Evolutionary conservation across 2,113 vertebrate species (phyloP), one percentile per base, ranked within the genome.

Genomic region (Urocolius indicus): DNA sequence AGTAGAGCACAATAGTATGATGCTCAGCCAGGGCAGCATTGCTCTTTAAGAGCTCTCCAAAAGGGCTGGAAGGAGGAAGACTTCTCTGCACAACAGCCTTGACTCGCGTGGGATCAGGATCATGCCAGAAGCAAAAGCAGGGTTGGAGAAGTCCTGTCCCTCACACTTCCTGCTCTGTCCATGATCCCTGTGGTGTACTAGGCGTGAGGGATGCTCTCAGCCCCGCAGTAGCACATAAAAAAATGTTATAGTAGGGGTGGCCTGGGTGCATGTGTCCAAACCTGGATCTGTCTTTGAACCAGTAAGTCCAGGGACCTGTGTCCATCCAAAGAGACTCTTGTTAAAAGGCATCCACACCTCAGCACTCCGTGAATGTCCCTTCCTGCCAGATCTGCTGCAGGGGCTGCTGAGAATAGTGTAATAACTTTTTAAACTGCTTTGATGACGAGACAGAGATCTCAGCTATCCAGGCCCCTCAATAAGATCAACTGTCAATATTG

Each of bases 381-480:
- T 29, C 71, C 45, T 66, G 20, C 19, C 68, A 68, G 27, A 13
- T 45, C 73, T 55, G 16, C 54, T 68, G 19, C 54, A 36, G 61
- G 52, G 30, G 11, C 20, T 48, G 51, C 74, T 59, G 78, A 54
- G 74, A 72, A 29, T 0, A 0, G 26, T 13, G n/a, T 5, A 21
- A 61, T 10, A 48, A 82, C 36, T 14, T 72, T 71, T 27, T 8
- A 57, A 81, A 58, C 21, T 13, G 7, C 36, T 17, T 12, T 27
- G 52, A 34, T 27, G 34, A 59, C 17, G 45, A 38, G 14, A 11
- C 22, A 43, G 29, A 46, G 57, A n/a, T 9, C 22, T 45, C 46
- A 22, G 20, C 34, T 7, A 12, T 41, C 46, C 27, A 2, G 1
- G 4, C 5, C 8, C 21, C 24, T 4, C 46, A 8, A 4, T 1